Percentiles rank a stretch among this genome's conserved stretches.
phyloP scores from a whole-genome alignment of 2,797 vertebrate genomes.

The Tangara arthus region DNA sequence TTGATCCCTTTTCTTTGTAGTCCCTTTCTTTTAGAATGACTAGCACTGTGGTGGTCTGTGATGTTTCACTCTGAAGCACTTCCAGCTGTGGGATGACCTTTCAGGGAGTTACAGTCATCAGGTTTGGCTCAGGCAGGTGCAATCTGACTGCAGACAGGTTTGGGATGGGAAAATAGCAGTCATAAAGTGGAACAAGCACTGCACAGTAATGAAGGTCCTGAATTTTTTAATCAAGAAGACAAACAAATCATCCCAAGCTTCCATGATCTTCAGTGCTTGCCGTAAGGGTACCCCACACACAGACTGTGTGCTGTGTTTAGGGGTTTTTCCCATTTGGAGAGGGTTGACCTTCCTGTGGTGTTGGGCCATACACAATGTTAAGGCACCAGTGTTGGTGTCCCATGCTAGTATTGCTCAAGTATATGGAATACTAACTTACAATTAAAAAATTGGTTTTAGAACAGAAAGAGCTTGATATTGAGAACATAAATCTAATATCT shows the following conservation, averaged over 20 bases:
- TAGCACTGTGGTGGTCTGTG: not conserved
- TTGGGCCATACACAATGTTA: not conserved
- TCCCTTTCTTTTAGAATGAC: not conserved
- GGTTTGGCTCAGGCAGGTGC: not conserved
- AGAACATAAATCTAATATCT: not conserved
- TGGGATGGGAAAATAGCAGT: not conserved
- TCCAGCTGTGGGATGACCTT: not conserved
- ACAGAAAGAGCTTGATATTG: not conserved
- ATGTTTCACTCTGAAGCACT: not conserved
- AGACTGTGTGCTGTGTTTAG: not conserved
- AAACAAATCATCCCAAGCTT: not conserved
- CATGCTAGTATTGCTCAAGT: not conserved
- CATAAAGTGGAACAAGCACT: not conserved
- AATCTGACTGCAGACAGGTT: accelerated
- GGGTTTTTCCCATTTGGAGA: accelerated
- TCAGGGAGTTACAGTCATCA: not conserved
- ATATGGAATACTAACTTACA: not conserved
- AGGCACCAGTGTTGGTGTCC: accelerated
- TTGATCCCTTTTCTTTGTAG: not conserved
- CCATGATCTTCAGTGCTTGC: not conserved
- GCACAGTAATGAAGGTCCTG: not conserved
- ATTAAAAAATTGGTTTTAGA: not conserved
- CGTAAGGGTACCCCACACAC: not conserved
- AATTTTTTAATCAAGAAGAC: not conserved
- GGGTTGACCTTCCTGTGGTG: not conserved